These are phyloP conservation scores for Jaculus jaculus DNA, from an alignment of 2,113 vertebrate genomes.

Conservation along the genomic window DNA sequence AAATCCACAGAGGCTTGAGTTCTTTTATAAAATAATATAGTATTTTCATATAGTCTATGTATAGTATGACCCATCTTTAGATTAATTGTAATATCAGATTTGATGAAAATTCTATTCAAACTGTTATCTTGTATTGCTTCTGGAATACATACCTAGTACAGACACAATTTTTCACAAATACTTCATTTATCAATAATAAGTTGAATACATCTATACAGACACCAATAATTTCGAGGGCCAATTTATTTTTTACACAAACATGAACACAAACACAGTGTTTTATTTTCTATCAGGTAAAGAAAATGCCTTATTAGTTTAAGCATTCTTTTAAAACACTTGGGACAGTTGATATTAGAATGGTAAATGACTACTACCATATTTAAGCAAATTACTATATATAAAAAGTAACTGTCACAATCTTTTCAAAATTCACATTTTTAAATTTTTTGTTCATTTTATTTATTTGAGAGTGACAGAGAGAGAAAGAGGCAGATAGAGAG, in stretches of 20 bases:
- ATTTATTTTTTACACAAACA: not conserved
- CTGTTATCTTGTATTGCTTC: not conserved
- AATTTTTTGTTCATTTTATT: no score
- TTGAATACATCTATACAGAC: not conserved
- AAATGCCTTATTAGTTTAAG: constrained; percentile 32
- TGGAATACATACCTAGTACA: not conserved
- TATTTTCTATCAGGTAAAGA: not conserved
- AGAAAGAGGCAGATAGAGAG: no score
- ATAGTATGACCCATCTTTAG: not conserved
- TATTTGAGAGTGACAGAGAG: no score
- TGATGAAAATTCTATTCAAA: not conserved
- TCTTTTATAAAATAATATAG: not conserved
- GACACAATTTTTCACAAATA: not conserved
- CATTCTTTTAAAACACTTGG: not conserved
- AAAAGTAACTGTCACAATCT: constrained; percentile 27
- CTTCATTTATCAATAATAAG: not conserved
- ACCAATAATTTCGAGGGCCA: not conserved
- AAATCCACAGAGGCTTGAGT: not conserved
- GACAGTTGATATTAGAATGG: constrained; percentile 3
- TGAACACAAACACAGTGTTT: not conserved
- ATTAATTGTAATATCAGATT: not conserved
- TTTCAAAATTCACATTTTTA: constrained; percentile 45
- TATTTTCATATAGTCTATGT: not conserved
- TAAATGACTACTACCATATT: not conserved
- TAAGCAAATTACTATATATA: constrained; percentile 20